Percentiles rank a stretch among this genome's conserved stretches.
Conservation (phyloP, 2,113 vertebrate genomes). For the Athene cunicularia region DNA sequence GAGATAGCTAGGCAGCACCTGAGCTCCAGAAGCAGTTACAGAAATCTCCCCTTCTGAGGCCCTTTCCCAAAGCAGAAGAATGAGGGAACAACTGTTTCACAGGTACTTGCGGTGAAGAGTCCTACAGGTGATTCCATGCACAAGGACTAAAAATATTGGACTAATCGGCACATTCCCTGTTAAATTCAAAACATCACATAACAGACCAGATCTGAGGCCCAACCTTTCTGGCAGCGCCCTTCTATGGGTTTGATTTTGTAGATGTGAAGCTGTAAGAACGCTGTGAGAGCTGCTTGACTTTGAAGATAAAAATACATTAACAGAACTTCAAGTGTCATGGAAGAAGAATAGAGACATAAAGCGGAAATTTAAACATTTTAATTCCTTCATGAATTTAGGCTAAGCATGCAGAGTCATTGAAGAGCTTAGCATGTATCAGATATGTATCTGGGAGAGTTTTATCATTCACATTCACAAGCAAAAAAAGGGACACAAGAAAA, state of each 20-base stretch:
- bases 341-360: neutral
- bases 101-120: neutral
- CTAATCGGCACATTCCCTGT: neutral
- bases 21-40: neutral
- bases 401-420: neutral
- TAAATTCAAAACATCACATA: neutral
- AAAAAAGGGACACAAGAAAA: neutral
- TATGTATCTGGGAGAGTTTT: neutral
- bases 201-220: neutral
- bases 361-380: neutral
- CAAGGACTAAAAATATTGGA: neutral
- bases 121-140: neutral
- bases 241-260: neutral
- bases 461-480: neutral
- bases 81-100: neutral
- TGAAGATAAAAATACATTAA: neutral
- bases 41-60: neutral
- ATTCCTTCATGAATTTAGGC: conserved; percentile 15
- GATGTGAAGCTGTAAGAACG: neutral
- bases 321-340: neutral
- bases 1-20: accelerated
- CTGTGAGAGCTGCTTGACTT: neutral
- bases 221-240: too few relatives aligned
- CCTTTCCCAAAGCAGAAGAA: neutral
- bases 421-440: neutral